Percentiles rank a stretch among this genome's conserved stretches.
phyloP scores from a whole-genome alignment of 2,113 vertebrate species.

The Gobiocypris rarus region DNA sequence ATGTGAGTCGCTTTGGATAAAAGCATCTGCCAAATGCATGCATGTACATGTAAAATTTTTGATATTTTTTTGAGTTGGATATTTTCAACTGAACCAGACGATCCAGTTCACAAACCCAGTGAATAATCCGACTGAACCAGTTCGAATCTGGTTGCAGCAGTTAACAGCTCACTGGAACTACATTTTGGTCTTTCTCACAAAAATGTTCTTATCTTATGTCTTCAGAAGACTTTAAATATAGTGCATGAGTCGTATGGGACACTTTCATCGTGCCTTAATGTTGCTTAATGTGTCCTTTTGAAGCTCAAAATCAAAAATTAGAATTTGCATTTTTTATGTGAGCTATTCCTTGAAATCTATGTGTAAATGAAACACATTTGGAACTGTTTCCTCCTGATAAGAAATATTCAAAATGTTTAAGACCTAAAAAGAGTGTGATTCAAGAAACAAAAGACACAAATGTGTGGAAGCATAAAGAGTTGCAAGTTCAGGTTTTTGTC shows the following conservation, averaged over 20 bases:
- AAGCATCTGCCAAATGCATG: background rate
- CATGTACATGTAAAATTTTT: background rate
- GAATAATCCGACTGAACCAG: background rate
- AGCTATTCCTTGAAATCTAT: background rate
- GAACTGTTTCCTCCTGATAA: constrained; percentile 25
- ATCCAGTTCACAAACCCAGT: background rate
- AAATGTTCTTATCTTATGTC: background rate
- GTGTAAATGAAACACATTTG: background rate
- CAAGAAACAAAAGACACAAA: background rate
- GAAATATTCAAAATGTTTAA: background rate
- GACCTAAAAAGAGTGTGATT: background rate
- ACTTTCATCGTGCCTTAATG: background rate
- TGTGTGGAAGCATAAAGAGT: background rate
- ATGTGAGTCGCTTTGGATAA: background rate
- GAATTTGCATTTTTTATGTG: background rate
- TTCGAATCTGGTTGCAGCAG: constrained; percentile 9
- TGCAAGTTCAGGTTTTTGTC: background rate
- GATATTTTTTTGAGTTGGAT: background rate
- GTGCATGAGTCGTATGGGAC: background rate
- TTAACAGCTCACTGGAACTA: background rate
- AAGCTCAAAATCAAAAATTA: background rate
- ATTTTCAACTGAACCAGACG: background rate
- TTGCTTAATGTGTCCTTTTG: constrained; percentile 1
- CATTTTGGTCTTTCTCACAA: background rate
- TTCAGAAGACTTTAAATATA: constrained; percentile 23